Evolutionary conservation across 2,113 vertebrate species (phyloP), one percentile per base, ranked within the genome.

Genomic region (Cyanistes caeruleus): DNA sequence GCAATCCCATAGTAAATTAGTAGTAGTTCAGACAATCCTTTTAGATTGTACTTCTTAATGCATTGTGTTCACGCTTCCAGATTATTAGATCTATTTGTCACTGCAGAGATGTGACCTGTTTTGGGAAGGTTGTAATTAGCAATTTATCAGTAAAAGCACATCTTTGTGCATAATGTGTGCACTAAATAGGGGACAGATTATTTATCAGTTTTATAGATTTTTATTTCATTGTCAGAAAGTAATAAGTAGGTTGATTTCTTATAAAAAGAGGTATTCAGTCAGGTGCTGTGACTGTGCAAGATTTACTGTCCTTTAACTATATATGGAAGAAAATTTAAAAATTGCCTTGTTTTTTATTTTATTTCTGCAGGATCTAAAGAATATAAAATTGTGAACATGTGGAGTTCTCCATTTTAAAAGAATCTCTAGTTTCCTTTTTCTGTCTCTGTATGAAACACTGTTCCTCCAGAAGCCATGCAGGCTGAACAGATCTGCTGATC

Each of bases 401-500:
- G 1, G 9, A 30, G 6, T 58, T 84, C 13, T 55, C 7, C 4
- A 17, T 68, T 63, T 43, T 41, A 27, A 39, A 90, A 86, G 31
- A 76, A 20, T 27, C 3, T 51, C 14, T 80, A 11, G 5, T 72
- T 89, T 91, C 6, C 17, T 74, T 84, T 84, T 73, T 59, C 27
- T 92, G 10, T 19, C 51, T 6, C 22, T 74, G 11, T 59, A 25
- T 78, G 52, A 84, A 63, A 55, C 22, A 35, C 7, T 78, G 46
- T n/a, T 87, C 30, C 22, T 96, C 39, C 55, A 87, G 64, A 93
- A 95, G 39, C 41, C 1, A 0, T 21, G 37, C 44, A 72, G 39
- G 63, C 30, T 80, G 75, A 90, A 59, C 46, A 65, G 79, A 84
- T 93, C 24, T 95, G 80, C 83, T 93, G 81, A 94, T 91, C 44